Conservation (phyloP, 1,140 invertebrate genomes). For the Homarus americanus region DNA sequence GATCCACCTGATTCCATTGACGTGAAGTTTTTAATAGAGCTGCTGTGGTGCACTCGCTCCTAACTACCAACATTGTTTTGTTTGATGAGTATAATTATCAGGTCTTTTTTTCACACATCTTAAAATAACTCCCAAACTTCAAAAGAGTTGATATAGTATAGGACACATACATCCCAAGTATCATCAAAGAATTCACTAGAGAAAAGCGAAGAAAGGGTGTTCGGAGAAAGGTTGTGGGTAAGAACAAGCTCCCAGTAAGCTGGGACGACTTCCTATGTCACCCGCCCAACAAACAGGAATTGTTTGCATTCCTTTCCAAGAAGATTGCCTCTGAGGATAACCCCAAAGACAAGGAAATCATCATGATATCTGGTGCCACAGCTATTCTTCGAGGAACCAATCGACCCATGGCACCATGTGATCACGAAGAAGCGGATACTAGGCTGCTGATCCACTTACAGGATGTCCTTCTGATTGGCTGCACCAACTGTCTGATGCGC, state of each 20-base stretch:
- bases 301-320: background rate
- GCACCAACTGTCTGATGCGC: slow-evolving; percentile 58
- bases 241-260: slow-evolving; percentile 31
- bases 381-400: background rate
- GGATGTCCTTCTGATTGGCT: slow-evolving; percentile 66
- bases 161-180: slow-evolving; percentile 31
- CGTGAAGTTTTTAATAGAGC: background rate
- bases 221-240: slow-evolving; percentile 28
- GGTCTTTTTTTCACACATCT: slow-evolving; percentile 9
- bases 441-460: slow-evolving; percentile 73
- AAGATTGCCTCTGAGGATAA: background rate
- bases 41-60: slow-evolving; percentile 23
- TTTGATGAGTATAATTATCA: background rate
- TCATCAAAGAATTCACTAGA: slow-evolving; percentile 30
- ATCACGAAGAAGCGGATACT: slow-evolving; percentile 76
- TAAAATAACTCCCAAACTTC: background rate
- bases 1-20: background rate
- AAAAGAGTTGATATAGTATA: slow-evolving; percentile 36
- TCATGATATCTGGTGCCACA: too few relatives aligned
- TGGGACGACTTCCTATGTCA: slow-evolving; percentile 30
- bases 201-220: slow-evolving; percentile 36
- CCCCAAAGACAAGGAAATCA: slow-evolving; percentile 13
- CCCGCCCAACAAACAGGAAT: slow-evolving; percentile 22
- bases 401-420: background rate
- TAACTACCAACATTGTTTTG: too few relatives aligned